A percentile compares a stretch with the other conserved stretches of the same genome.
These are phyloP conservation scores for Nibea coibor DNA, from an alignment of 2,113 vertebrate genomes.

Conservation along the genomic window DNA sequence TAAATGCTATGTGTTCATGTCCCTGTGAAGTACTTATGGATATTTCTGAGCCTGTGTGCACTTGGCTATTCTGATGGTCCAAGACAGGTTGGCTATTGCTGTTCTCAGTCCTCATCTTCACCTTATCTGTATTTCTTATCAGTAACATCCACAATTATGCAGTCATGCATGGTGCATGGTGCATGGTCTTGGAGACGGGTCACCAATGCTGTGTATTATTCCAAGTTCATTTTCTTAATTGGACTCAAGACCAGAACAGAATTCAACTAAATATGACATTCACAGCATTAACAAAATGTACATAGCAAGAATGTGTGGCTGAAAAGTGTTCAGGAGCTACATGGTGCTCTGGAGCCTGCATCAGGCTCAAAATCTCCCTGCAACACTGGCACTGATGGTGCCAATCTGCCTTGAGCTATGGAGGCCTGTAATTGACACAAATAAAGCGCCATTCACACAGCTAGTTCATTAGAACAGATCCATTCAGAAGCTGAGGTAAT, in stretches of 20 bases:
- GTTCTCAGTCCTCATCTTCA: no score
- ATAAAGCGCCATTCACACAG: not conserved
- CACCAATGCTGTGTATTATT: no score
- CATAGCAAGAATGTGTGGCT: not conserved
- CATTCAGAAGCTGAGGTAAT: not conserved
- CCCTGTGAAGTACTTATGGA: no score
- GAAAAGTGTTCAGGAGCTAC: not conserved
- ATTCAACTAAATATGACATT: not conserved
- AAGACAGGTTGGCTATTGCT: no score
- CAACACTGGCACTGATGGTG: not conserved
- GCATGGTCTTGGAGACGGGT: no score
- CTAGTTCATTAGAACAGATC: not conserved
- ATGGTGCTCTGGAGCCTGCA: not conserved
- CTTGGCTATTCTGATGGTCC: no score
- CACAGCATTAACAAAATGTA: not conserved
- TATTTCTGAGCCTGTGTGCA: no score
- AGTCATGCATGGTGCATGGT: no score
- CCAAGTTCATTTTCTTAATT: no score
- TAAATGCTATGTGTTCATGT: no score
- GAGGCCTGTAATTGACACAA: not conserved
- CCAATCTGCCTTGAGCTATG: not conserved
- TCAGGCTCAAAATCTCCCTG: not conserved
- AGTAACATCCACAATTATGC: no score
- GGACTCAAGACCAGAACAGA: not conserved
- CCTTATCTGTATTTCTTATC: no score